Percentiles rank a stretch among this genome's conserved stretches.
These are phyloP conservation scores for Agonopterix subpropinquella DNA, from an alignment of 2,888 invertebrate genomes.

Conservation along the genomic window DNA sequence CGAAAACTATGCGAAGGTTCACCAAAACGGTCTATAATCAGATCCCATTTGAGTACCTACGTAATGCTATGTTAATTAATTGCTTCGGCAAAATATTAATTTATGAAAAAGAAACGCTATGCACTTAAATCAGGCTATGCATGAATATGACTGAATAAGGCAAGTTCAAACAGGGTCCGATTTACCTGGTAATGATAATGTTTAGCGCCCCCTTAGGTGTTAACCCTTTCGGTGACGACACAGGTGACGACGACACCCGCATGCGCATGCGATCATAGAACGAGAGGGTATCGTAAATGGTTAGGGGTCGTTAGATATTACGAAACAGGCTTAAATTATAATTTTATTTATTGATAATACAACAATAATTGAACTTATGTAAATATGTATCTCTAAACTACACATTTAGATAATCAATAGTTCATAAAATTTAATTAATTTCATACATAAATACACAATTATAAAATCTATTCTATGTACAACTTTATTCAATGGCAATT, in stretches of 20 bases:
- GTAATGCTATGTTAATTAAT: too few relatives aligned
- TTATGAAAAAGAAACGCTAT: too few relatives aligned
- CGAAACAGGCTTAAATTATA: background rate
- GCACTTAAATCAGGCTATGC: too few relatives aligned
- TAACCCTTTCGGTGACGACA: background rate
- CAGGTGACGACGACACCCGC: background rate
- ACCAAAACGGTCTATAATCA: background rate
- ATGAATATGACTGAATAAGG: too few relatives aligned
- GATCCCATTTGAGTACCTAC: background rate
- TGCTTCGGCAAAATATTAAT: too few relatives aligned
- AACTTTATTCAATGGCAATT: conserved; percentile 52
- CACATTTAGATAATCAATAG: conserved; percentile 57
- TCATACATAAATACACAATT: conserved; percentile 22
- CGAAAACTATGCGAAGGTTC: background rate
- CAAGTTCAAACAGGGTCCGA: too few relatives aligned
- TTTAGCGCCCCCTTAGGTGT: too few relatives aligned
- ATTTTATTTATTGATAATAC: conserved; percentile 48
- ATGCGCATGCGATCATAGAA: background rate
- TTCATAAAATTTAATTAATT: conserved; percentile 46
- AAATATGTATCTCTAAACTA: conserved; percentile 49
- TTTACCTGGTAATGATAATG: too few relatives aligned
- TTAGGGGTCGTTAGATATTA: background rate
- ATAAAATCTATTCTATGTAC: conserved; percentile 42
- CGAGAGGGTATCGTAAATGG: background rate
- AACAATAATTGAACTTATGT: conserved; percentile 57